Evolutionary conservation across 2,797 vertebrate species (phyloP).

Genomic region (Garrulus glandarius): DNA sequence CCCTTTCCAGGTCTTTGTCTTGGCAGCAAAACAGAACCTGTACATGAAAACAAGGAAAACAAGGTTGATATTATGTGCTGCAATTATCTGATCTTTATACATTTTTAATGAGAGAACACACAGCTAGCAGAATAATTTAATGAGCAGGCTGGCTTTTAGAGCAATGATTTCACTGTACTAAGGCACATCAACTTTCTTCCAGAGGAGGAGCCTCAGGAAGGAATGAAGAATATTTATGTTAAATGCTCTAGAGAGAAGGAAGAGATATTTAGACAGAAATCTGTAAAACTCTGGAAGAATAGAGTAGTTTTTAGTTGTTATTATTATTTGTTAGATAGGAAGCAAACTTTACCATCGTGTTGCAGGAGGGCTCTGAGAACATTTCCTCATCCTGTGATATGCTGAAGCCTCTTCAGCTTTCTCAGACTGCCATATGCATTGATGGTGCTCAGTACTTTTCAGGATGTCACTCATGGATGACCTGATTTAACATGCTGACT

Average conservation of each 20-base stretch:
- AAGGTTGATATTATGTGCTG: constrained; percentile 74
- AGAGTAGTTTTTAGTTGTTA: neutral
- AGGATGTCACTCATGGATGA: neutral
- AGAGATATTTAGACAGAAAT: constrained; percentile 74
- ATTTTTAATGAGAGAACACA: constrained; percentile 81
- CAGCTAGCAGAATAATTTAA: constrained; percentile 80
- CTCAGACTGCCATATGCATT: neutral
- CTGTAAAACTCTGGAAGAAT: constrained; percentile 62
- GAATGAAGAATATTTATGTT: constrained; percentile 67
- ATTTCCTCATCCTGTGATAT: neutral
- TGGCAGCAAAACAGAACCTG: constrained; percentile 57
- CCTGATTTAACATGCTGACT: neutral
- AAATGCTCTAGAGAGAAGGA: constrained; percentile 69
- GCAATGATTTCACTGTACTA: constrained; percentile 64
- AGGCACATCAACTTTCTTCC: constrained; percentile 72
- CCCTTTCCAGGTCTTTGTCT: constrained; percentile 63
- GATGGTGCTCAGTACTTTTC: neutral
- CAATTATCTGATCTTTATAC: constrained; percentile 80
- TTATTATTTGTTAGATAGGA: constrained; percentile 40
- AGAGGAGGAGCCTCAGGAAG: constrained; percentile 63
- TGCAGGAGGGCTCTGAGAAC: constrained; percentile 56
- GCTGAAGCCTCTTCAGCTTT: neutral
- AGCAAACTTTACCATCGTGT: constrained; percentile 47
- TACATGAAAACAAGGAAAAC: constrained; percentile 67
- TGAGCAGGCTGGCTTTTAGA: constrained; percentile 71